Evolutionary conservation across 1,140 invertebrate species (phyloP), one percentile per base, ranked within the genome.

Genomic region (Drosophila littoralis): DNA sequence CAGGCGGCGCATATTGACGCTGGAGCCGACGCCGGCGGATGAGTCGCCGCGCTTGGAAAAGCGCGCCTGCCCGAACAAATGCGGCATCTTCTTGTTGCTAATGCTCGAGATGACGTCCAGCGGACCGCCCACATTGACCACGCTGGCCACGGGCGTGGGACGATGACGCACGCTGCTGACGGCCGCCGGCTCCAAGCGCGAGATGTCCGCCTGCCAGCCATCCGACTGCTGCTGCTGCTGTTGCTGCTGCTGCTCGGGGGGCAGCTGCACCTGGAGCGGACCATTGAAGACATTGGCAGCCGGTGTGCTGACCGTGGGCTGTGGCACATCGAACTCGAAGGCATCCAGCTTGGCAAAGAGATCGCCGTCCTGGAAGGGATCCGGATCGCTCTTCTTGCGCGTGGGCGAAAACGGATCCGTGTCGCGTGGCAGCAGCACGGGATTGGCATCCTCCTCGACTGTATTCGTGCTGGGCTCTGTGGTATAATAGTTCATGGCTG

Each of bases 351-450:
- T 92, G 76, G 84, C 68, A 76, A 94, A 94, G 66, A 93, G 96
- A 81, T 92, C 91, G 12, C 85, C 95, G n/a, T 93, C 94, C 89
- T 96, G 94, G 91, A 96, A 96, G 12, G 95, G 95, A 75, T 96
- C 95, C 38, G 84, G 84, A 93, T 96, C 95, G 57, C 93, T 93
- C 63, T 93, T 90, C 81, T 92, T 92, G 40, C 91, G 88, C 9
- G 91, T 91, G 0, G 91, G 91, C 32, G 91, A 92, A 43, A 92
- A 92, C 0, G 91, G 91, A 81, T 92, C 91, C 9, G 91, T 92
- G 17, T 92, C 91, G n/a, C 91, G 74, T 1, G 91, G 91, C 75
- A 92, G 55, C 61, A 92, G 78, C 17, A 92, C 91, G 0, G 86
- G 81, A 84, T 92, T 90, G 13, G 63, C 69, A 12, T 68, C 46